These are phyloP conservation scores for Ametastegia equiseti DNA, from an alignment of 2,888 invertebrate genomes.

Conservation along the genomic window DNA sequence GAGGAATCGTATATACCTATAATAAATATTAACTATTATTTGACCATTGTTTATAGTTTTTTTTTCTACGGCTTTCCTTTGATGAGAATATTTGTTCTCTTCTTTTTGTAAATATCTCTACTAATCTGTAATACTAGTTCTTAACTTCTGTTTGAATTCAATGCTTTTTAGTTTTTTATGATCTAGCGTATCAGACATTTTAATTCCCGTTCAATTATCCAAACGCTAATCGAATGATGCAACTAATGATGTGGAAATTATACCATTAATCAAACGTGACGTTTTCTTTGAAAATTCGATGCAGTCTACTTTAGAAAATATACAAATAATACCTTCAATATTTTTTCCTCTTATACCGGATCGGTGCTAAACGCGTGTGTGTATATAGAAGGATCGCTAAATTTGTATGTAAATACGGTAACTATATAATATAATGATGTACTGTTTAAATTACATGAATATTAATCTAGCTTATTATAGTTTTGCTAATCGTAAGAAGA, in stretches of 20 bases:
- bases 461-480: constrained; percentile 62
- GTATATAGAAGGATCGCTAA: constrained; percentile 65
- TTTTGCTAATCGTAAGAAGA: constrained; percentile 58
- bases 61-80: constrained; percentile 43
- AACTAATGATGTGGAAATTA: background rate
- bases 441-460: constrained; percentile 58
- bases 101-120: constrained; percentile 62
- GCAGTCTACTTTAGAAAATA: background rate
- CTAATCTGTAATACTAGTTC: constrained; percentile 53
- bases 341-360: constrained; percentile 46
- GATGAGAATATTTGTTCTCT: constrained; percentile 44
- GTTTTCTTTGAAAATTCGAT: background rate
- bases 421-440: constrained; percentile 61
- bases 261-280: background rate
- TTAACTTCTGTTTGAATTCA: constrained; percentile 47
- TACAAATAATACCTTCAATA: background rate
- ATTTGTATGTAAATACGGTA: constrained; percentile 59
- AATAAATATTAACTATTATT: constrained; percentile 52
- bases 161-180: background rate
- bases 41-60: constrained; percentile 57
- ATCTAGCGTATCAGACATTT: constrained; percentile 13
- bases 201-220: constrained; percentile 10
- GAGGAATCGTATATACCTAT: constrained; percentile 38
- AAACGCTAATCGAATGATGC: background rate
- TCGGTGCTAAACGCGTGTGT: constrained; percentile 69